Conservation (phyloP, 2,113 vertebrate species). For the Dasyprocta punctata region DNA sequence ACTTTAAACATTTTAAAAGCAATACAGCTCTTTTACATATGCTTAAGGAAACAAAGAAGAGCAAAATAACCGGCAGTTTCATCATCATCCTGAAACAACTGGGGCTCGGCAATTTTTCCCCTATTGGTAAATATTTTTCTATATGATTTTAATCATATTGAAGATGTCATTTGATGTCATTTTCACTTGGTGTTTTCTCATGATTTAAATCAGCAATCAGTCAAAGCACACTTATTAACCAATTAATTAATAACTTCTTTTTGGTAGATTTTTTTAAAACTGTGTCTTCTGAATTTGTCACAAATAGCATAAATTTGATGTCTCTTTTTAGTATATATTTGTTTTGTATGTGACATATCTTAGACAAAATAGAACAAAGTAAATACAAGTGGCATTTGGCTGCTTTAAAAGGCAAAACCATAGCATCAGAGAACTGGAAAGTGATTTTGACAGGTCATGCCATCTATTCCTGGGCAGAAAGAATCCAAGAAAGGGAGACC, state of each 20-base stretch:
- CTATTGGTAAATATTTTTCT: not conserved
- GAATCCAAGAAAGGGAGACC: not conserved
- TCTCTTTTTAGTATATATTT: not conserved
- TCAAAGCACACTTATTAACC: constrained; percentile 49
- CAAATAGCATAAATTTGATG: not conserved
- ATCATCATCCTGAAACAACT: not conserved
- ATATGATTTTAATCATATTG: not conserved
- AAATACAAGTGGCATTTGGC: not conserved
- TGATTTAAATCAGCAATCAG: constrained; percentile 53
- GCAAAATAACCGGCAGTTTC: not conserved
- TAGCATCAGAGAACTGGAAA: not conserved
- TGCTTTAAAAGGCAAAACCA: constrained; percentile 66
- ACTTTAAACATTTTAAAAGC: not conserved
- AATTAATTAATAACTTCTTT: constrained; percentile 70
- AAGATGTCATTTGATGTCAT: not conserved
- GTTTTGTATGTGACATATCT: not conserved
- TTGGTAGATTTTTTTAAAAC: constrained; percentile 70
- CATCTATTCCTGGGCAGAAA: not conserved
- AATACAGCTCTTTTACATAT: not conserved
- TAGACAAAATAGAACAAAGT: not conserved
- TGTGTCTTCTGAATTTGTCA: constrained; percentile 60
- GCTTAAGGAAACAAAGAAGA: not conserved
- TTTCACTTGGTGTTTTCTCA: not conserved
- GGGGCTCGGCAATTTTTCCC: not conserved
- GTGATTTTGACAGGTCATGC: constrained; percentile 22